Conservation (phyloP, 2,888 invertebrate species). For the Maniola hyperantus region DNA sequence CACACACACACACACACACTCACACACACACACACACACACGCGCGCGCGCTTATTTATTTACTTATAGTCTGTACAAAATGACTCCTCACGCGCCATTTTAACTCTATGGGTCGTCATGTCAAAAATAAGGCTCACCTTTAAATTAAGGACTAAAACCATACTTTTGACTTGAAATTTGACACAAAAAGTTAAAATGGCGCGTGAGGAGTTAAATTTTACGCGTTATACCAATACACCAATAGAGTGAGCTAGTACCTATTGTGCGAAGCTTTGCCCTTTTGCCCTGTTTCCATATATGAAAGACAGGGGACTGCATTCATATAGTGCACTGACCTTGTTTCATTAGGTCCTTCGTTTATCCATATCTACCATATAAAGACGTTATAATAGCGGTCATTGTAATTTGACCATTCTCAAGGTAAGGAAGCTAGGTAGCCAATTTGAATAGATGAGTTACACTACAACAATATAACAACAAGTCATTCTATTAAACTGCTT, state of each 20-base stretch:
- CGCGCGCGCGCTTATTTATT: too few relatives aligned
- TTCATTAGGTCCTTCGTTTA: background rate
- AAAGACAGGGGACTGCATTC: background rate
- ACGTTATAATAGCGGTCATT: constrained; percentile 14
- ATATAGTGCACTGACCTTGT: background rate
- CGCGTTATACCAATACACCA: too few relatives aligned
- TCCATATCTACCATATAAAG: background rate
- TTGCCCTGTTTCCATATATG: constrained; percentile 1
- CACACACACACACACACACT: too few relatives aligned
- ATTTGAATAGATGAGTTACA: constrained; percentile 16
- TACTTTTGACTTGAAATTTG: too few relatives aligned
- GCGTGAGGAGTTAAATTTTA: too few relatives aligned
- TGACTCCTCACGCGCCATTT: too few relatives aligned
- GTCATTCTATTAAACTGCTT: constrained; percentile 15
- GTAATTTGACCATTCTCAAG: constrained; percentile 20
- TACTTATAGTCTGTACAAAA: too few relatives aligned
- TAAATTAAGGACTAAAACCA: too few relatives aligned
- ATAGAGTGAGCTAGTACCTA: background rate
- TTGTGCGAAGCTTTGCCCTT: constrained; percentile 2
- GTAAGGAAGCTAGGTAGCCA: constrained; percentile 4
- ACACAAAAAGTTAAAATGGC: too few relatives aligned
- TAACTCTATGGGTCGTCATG: too few relatives aligned
- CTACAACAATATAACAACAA: constrained; percentile 10
- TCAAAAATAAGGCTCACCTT: too few relatives aligned
- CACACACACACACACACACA: too few relatives aligned